A percentile compares a stretch with the other conserved stretches of the same genome.
phyloP scores from a whole-genome alignment of 2,113 vertebrate species.

The Oncorhynchus tshawytscha region DNA sequence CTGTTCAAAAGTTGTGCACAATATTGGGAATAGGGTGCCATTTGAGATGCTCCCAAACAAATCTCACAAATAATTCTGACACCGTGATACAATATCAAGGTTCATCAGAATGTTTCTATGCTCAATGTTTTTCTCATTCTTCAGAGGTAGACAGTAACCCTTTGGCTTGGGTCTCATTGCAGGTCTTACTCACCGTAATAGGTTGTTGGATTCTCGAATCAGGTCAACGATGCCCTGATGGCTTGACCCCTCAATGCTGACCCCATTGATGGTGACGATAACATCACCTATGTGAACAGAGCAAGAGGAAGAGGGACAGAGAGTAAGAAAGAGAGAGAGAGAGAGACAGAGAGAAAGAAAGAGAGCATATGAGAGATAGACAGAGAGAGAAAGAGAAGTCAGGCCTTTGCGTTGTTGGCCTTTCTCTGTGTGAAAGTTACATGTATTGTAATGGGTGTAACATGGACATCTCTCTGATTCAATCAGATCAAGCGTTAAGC shows the following conservation, averaged over 20 bases:
- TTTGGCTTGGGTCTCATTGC: too few species aligned
- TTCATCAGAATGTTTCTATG: not conserved
- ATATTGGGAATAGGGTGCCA: too few species aligned
- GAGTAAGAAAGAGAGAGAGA: too few species aligned
- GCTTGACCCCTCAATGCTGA: conserved; percentile 76
- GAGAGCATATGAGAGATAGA: too few species aligned
- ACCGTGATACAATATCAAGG: not conserved
- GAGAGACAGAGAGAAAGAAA: too few species aligned
- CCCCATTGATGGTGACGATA: conserved; percentile 83
- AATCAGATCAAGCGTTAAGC: too few species aligned
- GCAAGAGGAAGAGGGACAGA: conserved; percentile 1
- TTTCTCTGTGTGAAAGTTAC: not conserved
- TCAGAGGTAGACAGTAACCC: not conserved
- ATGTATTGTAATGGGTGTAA: not conserved
- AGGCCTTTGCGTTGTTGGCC: too few species aligned
- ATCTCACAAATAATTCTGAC: not conserved
- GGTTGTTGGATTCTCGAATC: conserved; percentile 84
- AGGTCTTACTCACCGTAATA: conserved; percentile 78
- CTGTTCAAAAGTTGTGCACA: too few species aligned
- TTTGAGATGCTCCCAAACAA: not conserved
- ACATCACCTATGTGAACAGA: conserved; percentile 78
- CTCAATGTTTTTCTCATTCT: not conserved
- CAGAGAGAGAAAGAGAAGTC: too few species aligned
- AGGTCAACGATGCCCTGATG: conserved; percentile 83
- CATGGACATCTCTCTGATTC: not conserved